These are phyloP conservation scores for Achatina immaculata DNA, from an alignment of 1,140 invertebrate species.

Conservation along the genomic window DNA sequence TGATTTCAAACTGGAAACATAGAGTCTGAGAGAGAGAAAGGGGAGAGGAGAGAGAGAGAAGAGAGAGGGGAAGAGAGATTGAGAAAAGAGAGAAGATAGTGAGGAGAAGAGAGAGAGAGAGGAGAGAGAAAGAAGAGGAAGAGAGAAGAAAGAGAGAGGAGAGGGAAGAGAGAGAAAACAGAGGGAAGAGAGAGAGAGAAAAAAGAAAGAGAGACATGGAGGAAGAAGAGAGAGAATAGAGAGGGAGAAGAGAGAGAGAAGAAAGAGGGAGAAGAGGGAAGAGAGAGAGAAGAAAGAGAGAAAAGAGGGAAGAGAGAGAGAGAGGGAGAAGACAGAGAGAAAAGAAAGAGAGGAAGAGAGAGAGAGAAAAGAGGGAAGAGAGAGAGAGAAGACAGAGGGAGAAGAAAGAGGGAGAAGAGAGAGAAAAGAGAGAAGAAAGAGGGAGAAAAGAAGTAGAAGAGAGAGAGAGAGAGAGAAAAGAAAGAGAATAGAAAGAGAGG, in stretches of 20 bases:
- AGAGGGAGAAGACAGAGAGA: neutral
- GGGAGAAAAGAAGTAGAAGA: too few species aligned
- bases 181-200: conserved; percentile 9
- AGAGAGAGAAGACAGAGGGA: neutral
- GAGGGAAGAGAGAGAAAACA: neutral
- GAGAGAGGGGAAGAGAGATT: too few species aligned
- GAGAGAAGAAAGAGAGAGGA: conserved; percentile 2
- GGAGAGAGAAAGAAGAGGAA: conserved; percentile 8
- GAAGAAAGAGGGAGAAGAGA: neutral
- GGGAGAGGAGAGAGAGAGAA: too few species aligned
- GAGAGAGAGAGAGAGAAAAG: neutral
- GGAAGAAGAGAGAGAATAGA: conserved; percentile 18
- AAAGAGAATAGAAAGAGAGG: neutral
- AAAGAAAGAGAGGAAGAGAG: neutral
- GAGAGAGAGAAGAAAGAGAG: neutral
- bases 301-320: conserved; percentile 6
- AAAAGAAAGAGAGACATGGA: neutral
- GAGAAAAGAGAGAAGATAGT: neutral
- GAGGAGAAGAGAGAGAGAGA: conserved; percentile 12
- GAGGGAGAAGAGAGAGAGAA: neutral
- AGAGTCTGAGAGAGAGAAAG: too few species aligned
- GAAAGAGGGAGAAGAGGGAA: conserved; percentile 2
- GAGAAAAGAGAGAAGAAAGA: too few species aligned
- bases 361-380: neutral
- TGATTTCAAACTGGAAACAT: too few species aligned